Evolutionary conservation across 2,888 invertebrate genomes (phyloP), one percentile per base, ranked within the genome.

Genomic region (Cataglyphis altisquamis): DNA sequence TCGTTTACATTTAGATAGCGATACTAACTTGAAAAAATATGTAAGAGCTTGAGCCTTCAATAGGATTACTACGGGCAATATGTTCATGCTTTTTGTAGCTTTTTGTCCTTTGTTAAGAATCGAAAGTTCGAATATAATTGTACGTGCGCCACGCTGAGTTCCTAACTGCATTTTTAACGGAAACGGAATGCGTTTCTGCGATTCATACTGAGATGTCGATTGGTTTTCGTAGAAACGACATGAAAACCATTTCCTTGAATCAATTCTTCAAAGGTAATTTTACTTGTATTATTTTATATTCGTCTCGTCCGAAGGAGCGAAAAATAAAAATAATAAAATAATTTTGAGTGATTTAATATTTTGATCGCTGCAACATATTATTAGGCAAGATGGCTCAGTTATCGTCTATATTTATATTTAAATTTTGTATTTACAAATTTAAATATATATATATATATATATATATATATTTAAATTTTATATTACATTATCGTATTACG

Each of bases 231-330:
- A 12, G 77, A 66, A 77, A 55, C 36, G 10, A 39, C 21, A 9
- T 29, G 36, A 0, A 74, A 2, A n/a, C 57, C 10, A 41, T 66
- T 77, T 77, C n/a, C 39, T 77, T 25, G n/a, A 66, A 15, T 77
- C n/a, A 15, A 9, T 66, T 75, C 75, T n/a, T 36, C 52, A 25
- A 66, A 66, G 12, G 45, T 75, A 45, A 75, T 36, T 36, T 66
- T 52, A 75, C 29, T 41, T 12, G 2, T 21, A 21, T 41, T 41
- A 21, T 57, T 57, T 18, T 21, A 25, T 41, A 21, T 70, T 45
- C 15, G 45, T 45, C 15, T 48, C 10, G 0, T 41, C 1, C 18
- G 41, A 41, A n/a, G 62, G 0, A 0, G 21, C 10, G 25, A 39
- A 25, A 4, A 8, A 39, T 15, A 1, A 2, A 41, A 64, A 21